A percentile compares a stretch with the other conserved stretches of the same genome.
Conservation (phyloP, 1,140 invertebrate genomes). For the Acarapis woodi region DNA sequence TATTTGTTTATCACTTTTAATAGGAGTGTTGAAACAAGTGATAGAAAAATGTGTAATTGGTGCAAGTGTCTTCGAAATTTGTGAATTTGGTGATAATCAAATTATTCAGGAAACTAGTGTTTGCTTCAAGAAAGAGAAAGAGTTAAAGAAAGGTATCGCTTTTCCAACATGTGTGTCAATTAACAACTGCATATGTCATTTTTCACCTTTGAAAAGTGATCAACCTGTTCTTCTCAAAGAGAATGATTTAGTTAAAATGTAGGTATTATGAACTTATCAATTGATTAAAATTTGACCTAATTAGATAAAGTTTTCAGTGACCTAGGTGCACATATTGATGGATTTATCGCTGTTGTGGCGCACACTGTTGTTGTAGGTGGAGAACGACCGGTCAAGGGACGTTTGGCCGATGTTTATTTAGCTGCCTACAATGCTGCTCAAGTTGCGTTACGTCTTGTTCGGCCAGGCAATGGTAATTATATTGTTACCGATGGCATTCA, state of each 20-base stretch:
- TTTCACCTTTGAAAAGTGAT: constrained; percentile 77
- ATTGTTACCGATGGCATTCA: constrained; percentile 70
- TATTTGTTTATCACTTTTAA: constrained; percentile 18
- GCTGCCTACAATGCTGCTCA: constrained; percentile 83
- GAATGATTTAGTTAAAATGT: constrained; percentile 71
- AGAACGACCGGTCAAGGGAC: constrained; percentile 31
- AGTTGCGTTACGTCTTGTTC: constrained; percentile 64
- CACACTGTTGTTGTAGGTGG: constrained; percentile 77
- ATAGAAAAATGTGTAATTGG: constrained; percentile 57
- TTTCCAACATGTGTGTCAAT: constrained; percentile 96
- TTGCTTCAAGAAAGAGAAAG: constrained; percentile 95
- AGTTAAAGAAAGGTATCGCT: constrained; percentile 74
- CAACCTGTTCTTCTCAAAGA: constrained; percentile 56
- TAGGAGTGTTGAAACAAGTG: constrained; percentile 67
- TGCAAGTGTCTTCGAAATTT: constrained; percentile 63
- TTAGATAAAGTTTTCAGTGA: too few species aligned
- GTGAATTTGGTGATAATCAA: constrained; percentile 62
- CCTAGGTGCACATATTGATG: constrained; percentile 90
- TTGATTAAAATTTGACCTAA: constrained; percentile 8
- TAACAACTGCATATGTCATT: constrained; percentile 98
- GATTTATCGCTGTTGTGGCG: constrained; percentile 89
- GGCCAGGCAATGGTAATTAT: constrained; percentile 73
- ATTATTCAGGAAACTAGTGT: constrained; percentile 72
- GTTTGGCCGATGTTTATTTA: constrained; percentile 74
- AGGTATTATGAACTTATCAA: constrained; percentile 8